phyloP scores from a whole-genome alignment of 2,113 vertebrate species.

The Butorides virescens region DNA sequence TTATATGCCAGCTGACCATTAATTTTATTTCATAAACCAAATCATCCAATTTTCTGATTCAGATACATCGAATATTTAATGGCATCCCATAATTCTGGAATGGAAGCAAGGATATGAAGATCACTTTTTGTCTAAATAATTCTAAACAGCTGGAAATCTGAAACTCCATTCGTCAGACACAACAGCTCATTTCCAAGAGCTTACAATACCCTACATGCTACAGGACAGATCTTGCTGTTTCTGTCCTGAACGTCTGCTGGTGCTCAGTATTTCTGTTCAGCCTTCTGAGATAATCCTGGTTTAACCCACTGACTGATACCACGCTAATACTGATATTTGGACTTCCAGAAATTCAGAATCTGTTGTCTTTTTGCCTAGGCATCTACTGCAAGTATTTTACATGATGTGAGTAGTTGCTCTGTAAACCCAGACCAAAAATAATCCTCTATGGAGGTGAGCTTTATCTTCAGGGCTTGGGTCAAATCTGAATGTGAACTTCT shows the following conservation, averaged over 20 bases:
- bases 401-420: not conserved
- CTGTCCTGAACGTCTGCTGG: not conserved
- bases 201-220: not conserved
- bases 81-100: not conserved
- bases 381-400: not conserved
- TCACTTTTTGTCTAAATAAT: not conserved
- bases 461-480: not conserved
- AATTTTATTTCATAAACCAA: not conserved
- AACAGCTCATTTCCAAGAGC: not conserved
- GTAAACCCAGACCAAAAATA: not conserved
- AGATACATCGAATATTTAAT: not conserved
- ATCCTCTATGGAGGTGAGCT: not conserved
- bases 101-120: not conserved
- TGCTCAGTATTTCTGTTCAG: not conserved
- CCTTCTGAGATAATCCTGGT: not conserved
- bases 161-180: not conserved
- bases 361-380: not conserved
- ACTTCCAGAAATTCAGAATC: not conserved
- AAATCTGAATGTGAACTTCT: not conserved
- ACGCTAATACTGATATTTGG: not conserved
- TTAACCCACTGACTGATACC: not conserved
- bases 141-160: not conserved
- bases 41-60: not conserved
- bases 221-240: not conserved
- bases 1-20: not conserved